Percentiles rank a stretch among this genome's conserved stretches.
phyloP scores from a whole-genome alignment of 1,140 invertebrate species.

The Tetramorium alpestre region DNA sequence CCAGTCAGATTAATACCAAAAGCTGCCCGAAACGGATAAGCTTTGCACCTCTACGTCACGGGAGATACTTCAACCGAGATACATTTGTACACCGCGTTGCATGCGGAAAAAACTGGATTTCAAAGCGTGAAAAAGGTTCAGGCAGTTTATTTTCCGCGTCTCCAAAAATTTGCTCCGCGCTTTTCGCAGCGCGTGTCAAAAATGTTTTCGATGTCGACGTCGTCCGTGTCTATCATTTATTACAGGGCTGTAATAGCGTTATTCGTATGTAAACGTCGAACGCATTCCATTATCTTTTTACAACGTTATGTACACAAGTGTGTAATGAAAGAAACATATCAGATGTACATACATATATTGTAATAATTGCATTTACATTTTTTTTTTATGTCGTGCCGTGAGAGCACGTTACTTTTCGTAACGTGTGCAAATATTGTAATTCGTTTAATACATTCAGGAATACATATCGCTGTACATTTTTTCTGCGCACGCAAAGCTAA shows the following conservation, averaged over 20 bases:
- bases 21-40: slow-evolving; percentile 57
- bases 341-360: neutral
- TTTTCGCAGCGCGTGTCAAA: slow-evolving; percentile 24
- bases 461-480: neutral
- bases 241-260: slow-evolving; percentile 1
- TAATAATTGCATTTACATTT: neutral
- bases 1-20: slow-evolving; percentile 59
- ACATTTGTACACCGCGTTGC: slow-evolving; percentile 34
- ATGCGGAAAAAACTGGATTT: slow-evolving; percentile 42
- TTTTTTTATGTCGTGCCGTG: neutral
- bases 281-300: slow-evolving; percentile 20
- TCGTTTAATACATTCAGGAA: neutral
- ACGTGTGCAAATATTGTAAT: slow-evolving; percentile 8
- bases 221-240: slow-evolving; percentile 26
- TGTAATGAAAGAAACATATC: slow-evolving; percentile 2
- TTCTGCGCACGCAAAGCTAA: neutral
- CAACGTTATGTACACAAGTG: neutral
- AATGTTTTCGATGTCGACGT: slow-evolving; percentile 33
- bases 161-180: slow-evolving; percentile 23
- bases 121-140: slow-evolving; percentile 27
- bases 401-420: neutral
- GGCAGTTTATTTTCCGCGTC: slow-evolving; percentile 40
- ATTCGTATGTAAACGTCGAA: slow-evolving; percentile 7
- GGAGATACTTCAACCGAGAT: slow-evolving; percentile 54
- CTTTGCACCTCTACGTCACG: slow-evolving; percentile 48